Base-by-base conservation (phyloP, 2,888 invertebrate species). In the Drosophila testacea region DNA sequence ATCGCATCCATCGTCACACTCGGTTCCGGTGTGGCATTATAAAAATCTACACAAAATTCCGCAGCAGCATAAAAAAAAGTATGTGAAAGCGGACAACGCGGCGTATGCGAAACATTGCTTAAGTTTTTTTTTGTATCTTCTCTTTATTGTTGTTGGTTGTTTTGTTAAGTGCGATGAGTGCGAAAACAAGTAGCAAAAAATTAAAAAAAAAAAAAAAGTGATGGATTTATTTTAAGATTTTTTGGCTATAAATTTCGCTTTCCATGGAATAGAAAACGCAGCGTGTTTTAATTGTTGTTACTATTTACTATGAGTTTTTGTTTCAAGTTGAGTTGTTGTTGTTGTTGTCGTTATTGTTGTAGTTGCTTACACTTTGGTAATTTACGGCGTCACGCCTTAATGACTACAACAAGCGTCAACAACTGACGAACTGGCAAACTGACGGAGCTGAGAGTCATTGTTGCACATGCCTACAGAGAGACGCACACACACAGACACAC, bases 371-470 rank as follows among this genome's bases (percentile, higher is more conserved):
- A 84, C 78, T 80, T 87, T 80, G 82, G 73, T 79, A 79, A 84
- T 87, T 83, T 76, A 81, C 82, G 71, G 74, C 87, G 84, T 87
- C 76, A 87, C 88, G 86, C 84, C 81, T 88, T 87, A 88, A 87
- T 87, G 89, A 77, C 66, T 84, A 72, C 77, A 69, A 63, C 79
- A 70, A 76, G 68, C 76, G 76, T 77, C 76, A 80, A 66, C 75
- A 69, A 79, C 67, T 72, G 79, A 76, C 62, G 67, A 65, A 74
- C 56, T 39, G 60, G 27, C 46, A 16, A 52, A 9, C 36, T 16
- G 62, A 55, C 55, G 63, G 56, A 54, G 56, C 59, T 47, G 51
- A 65, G 73, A 60, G 55, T 34, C 46, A 34, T 44, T 60, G 64
- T 69, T 77, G 63, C 77, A 77, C 61, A 77, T 76, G 68, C 54